Conservation (phyloP, 2,113 vertebrate genomes). For the Chiloscyllium plagiosum region DNA sequence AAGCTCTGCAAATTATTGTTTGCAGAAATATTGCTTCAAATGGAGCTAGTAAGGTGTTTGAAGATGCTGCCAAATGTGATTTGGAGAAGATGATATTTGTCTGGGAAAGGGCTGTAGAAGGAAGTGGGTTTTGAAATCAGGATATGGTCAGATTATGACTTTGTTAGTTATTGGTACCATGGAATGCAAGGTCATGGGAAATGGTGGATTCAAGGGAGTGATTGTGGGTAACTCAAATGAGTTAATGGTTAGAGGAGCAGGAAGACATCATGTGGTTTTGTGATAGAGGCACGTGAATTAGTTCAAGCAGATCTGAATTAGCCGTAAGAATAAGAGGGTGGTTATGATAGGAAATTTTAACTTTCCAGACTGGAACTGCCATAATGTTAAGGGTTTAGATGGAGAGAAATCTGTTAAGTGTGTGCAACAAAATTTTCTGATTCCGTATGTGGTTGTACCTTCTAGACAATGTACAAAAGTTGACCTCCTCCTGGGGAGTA, state of each 20-base stretch:
- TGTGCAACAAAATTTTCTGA: too few relatives aligned
- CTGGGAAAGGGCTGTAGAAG: neutral
- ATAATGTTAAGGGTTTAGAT: too few relatives aligned
- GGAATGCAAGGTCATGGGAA: neutral
- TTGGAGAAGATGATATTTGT: neutral
- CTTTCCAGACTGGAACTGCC: too few relatives aligned
- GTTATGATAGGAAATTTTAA: too few relatives aligned
- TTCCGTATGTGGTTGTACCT: too few relatives aligned
- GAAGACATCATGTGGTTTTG: neutral
- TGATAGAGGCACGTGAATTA: neutral
- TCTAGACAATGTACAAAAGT: too few relatives aligned
- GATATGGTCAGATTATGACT: neutral
- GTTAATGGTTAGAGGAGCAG: neutral
- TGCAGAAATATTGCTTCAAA: neutral
- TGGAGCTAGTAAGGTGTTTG: neutral
- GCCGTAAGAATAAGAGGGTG: too few relatives aligned
- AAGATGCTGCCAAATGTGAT: neutral
- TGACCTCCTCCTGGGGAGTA: too few relatives aligned
- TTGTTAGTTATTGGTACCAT: neutral
- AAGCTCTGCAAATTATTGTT: neutral
- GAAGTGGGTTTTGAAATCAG: neutral
- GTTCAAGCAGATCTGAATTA: too few relatives aligned
- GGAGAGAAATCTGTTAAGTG: too few relatives aligned
- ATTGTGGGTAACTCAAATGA: neutral
- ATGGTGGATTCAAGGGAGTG: neutral